A percentile compares a stretch with the other conserved stretches of the same genome.
These are phyloP conservation scores for Acanthacorydalis orientalis DNA, from an alignment of 2,888 invertebrate genomes.

Conservation along the genomic window DNA sequence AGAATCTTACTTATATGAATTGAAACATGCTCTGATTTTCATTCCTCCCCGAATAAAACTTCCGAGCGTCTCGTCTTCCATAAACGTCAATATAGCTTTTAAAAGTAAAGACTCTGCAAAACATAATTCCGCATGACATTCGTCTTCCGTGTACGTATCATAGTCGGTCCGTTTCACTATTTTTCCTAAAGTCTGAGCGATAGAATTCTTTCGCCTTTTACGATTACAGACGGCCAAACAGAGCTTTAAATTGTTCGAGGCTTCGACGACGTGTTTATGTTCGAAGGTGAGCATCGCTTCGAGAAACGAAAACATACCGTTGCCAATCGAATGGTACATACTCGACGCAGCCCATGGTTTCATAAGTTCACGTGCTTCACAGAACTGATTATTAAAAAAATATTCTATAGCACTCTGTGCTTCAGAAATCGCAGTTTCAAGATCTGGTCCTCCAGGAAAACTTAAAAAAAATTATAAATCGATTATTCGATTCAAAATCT, in stretches of 20 bases:
- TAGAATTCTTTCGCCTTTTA: conserved; percentile 46
- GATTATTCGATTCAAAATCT: too few species aligned
- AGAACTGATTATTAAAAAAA: conserved; percentile 85
- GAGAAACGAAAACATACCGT: conserved; percentile 74
- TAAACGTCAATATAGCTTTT: conserved; percentile 77
- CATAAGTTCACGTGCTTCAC: conserved; percentile 62
- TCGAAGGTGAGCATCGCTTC: conserved; percentile 91
- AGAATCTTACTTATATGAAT: conserved; percentile 68
- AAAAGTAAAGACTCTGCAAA: conserved; percentile 82
- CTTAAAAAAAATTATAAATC: conserved; percentile 1
- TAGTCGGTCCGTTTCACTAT: conserved; percentile 65
- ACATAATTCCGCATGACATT: conserved; percentile 90
- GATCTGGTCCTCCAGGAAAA: background rate
- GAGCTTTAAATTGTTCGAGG: conserved; percentile 57
- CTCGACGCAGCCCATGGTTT: conserved; percentile 67
- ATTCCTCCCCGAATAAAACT: conserved; percentile 87
- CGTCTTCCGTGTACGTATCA: conserved; percentile 55
- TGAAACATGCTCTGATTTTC: conserved; percentile 79
- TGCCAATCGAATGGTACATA: conserved; percentile 84
- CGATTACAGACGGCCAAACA: conserved; percentile 65
- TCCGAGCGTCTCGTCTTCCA: conserved; percentile 86
- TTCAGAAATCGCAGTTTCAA: conserved; percentile 56
- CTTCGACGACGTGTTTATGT: conserved; percentile 53
- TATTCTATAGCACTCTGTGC: conserved; percentile 65
- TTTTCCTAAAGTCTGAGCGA: conserved; percentile 68